Percentiles rank a stretch among this genome's conserved stretches.
Conservation (phyloP, 1,140 invertebrate genomes). For the Lordiphosa collinella region DNA sequence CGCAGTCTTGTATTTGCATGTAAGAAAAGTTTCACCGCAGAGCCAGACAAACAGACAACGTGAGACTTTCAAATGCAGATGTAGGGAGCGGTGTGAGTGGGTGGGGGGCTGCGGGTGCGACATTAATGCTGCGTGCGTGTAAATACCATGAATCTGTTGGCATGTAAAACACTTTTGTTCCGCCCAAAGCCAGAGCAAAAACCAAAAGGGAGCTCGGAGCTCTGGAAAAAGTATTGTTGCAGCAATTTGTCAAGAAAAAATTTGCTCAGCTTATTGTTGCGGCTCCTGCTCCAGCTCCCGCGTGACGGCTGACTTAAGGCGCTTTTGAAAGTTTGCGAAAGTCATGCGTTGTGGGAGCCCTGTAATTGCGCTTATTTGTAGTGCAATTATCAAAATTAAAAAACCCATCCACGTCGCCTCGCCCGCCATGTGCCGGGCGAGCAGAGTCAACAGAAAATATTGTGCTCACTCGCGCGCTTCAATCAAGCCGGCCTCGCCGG, state of each 20-base stretch:
- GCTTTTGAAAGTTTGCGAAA: conserved; percentile 62
- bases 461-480: conserved; percentile 6
- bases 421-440: conserved; percentile 8
- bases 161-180: conserved; percentile 76
- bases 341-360: conserved; percentile 22
- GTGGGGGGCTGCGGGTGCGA: conserved; percentile 40
- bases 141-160: conserved; percentile 77
- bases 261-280: conserved; percentile 65
- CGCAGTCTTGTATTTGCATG: conserved; percentile 50
- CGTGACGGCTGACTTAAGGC: conserved; percentile 55
- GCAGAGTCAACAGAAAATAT: conserved; percentile 21
- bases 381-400: conserved; percentile 70
- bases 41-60: conserved; percentile 74
- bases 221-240: conserved; percentile 55
- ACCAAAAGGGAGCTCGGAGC: conserved; percentile 14
- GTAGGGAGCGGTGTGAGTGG: conserved; percentile 3
- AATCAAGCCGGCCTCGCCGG: conserved; percentile 38
- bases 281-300: conserved; percentile 4
- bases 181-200: conserved; percentile 59
- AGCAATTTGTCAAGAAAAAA: conserved; percentile 72
- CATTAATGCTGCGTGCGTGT: conserved; percentile 75
- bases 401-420: conserved; percentile 22
- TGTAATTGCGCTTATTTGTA: conserved; percentile 61
- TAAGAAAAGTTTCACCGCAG: conserved; percentile 71
- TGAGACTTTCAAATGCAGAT: conserved; percentile 61